Evolutionary conservation across 1,140 invertebrate species (phyloP).

Genomic region (Monochamus saltuarius): DNA sequence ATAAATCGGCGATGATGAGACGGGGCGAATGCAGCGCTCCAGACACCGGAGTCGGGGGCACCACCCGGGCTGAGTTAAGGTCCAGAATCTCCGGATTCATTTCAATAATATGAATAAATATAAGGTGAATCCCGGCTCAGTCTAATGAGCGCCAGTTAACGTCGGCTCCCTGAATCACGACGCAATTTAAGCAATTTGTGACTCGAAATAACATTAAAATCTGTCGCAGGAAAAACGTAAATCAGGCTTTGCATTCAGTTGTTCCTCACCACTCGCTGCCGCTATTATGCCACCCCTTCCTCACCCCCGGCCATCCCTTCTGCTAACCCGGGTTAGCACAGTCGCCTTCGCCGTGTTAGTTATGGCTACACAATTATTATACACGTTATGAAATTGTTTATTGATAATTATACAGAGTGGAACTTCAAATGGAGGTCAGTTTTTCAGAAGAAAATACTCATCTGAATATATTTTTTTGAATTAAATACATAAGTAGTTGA

Average conservation of each 20-base stretch:
- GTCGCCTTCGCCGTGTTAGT: no score
- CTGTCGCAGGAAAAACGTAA: slow-evolving; percentile 53
- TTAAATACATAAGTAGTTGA: no score
- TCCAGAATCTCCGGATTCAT: slow-evolving; percentile 38
- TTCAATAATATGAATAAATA: slow-evolving; percentile 53
- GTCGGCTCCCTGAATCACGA: slow-evolving; percentile 55
- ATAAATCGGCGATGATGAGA: no score
- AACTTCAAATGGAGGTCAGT: no score
- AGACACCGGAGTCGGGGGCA: no score
- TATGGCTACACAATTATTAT: no score
- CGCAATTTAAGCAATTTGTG: slow-evolving; percentile 59
- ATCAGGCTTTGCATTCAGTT: slow-evolving; percentile 53
- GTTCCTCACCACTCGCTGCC: slow-evolving; percentile 31
- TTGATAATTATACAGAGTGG: no score
- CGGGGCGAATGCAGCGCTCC: no score
- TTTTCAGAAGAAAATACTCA: no score
- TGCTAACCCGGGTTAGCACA: no score
- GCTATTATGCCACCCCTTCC: slow-evolving; percentile 24
- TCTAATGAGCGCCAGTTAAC: slow-evolving; percentile 57
- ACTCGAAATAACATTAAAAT: slow-evolving; percentile 59
- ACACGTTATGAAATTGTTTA: no score
- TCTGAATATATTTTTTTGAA: no score
- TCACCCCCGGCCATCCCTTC: neutral
- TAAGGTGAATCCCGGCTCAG: slow-evolving; percentile 50
- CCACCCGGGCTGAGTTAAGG: neutral